Evolutionary conservation across 35 echinoderm and acorn worm genomes (phyloP), one percentile per base, ranked within the genome.

Genomic region (Acanthaster planci): DNA sequence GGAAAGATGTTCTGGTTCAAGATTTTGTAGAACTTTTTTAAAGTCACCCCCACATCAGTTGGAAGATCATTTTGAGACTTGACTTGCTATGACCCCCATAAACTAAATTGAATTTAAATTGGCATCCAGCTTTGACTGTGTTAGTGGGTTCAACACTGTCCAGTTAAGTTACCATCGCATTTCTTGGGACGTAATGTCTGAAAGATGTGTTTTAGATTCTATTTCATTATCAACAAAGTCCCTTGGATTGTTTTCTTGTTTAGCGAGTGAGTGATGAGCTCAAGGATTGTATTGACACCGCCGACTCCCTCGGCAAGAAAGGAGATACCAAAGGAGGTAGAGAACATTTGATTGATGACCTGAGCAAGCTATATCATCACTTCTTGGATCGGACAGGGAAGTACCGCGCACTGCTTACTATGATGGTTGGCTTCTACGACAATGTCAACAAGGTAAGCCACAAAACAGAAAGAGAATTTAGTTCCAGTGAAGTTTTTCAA

Each of bases 261-360:
- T 87, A 99, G 96, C 91, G 83, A 99, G 92, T 90, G 18, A 88
- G 85, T 27, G 77, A 84, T 55, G 92, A 99, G 80, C 86, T 99
- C 30, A 85, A 99, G 84, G 82, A 89, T 52, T 52, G 92, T 22
- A 31, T 99, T 31, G 86, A 87, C 29, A 99, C 89, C 52, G 91
- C 92, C 4, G 96, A 99, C 60, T 77, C 93, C 51, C 92, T 99
- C 0, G 92, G 89, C 38, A 76, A 85, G 16, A 91, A 93, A 58
- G 92, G 89, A 55, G 78, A 99, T 40, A 93, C 92, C 5, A 77
- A 88, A 26, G 92, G 89, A 7, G 96, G 93, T 67, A 91, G 93
- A 56, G 89, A 90, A 3, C 59, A 81, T 23, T 82, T 99, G 14
- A 86, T 99, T 19, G 85, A 88, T 58, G 89, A 92, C 31, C 78